phyloP scores from a whole-genome alignment of 2,797 vertebrate genomes.

The Knipowitschia caucasica region DNA sequence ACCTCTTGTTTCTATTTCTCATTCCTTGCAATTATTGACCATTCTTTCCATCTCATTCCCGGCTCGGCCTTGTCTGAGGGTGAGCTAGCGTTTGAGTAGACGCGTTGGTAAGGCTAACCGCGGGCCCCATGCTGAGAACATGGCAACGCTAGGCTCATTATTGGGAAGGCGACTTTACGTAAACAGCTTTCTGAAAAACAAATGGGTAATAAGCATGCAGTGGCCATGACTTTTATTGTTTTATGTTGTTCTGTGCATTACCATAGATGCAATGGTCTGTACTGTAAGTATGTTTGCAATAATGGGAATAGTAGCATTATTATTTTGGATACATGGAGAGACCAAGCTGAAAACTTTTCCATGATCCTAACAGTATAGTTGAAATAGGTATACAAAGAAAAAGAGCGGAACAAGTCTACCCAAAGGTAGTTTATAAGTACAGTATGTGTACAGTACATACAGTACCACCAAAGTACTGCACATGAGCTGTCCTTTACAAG shows the following conservation, averaged over 20 bases:
- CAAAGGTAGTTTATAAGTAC: too few relatives aligned
- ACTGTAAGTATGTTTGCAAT: too few relatives aligned
- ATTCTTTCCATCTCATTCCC: conserved; percentile 13
- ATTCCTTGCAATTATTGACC: conserved; percentile 16
- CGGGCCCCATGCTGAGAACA: conserved; percentile 46
- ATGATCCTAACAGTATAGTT: too few relatives aligned
- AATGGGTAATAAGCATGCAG: conserved; percentile 37
- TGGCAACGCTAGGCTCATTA: conserved; percentile 55
- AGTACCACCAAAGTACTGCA: conserved; percentile 3
- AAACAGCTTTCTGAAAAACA: conserved; percentile 52
- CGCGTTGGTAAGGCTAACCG: conserved; percentile 48
- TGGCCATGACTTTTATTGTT: conserved; percentile 21
- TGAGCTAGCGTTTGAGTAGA: conserved; percentile 11
- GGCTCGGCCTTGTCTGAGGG: conserved; percentile 7
- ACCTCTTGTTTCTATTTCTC: conserved; percentile 7
- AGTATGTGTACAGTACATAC: neutral
- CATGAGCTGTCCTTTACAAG: conserved; percentile 20
- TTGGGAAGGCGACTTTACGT: conserved; percentile 32
- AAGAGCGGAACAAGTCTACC: too few relatives aligned
- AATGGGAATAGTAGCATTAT: conserved; percentile 22
- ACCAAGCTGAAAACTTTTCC: conserved; percentile 23
- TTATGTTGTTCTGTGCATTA: conserved; percentile 16
- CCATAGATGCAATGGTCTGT: conserved; percentile 2
- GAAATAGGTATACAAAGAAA: too few relatives aligned
- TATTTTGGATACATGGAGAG: conserved; percentile 30